phyloP scores from a whole-genome alignment of 2,797 vertebrate genomes.

The Pseudomugil tenellus region DNA sequence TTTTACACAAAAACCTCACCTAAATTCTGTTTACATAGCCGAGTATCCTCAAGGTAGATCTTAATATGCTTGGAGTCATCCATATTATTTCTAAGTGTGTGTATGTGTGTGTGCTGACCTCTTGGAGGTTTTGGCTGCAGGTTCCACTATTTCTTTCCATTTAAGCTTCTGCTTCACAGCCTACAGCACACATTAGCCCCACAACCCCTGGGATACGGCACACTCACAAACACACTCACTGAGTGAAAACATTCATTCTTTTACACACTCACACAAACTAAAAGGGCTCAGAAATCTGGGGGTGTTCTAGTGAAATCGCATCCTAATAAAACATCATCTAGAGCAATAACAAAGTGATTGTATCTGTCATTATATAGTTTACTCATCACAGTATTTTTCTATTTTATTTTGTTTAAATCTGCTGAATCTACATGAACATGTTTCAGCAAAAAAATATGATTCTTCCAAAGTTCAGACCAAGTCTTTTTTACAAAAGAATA shows the following conservation, averaged over 20 bases:
- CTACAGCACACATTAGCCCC: conserved; percentile 70
- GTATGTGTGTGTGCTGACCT: conserved; percentile 44
- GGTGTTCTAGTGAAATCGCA: conserved; percentile 18
- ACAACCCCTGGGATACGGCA: conserved; percentile 54
- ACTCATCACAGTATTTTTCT: neutral
- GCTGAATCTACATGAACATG: too few relatives aligned
- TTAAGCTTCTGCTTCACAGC: conserved; percentile 74
- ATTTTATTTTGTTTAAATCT: neutral
- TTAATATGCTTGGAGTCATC: neutral
- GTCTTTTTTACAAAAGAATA: too few relatives aligned
- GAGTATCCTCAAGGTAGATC: neutral
- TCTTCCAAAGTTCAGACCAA: too few relatives aligned
- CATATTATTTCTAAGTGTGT: neutral
- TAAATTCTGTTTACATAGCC: too few relatives aligned
- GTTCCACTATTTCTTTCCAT: conserved; percentile 57
- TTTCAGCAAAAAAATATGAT: too few relatives aligned
- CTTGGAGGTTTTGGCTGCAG: conserved; percentile 45
- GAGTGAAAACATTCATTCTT: conserved; percentile 4
- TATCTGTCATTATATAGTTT: neutral
- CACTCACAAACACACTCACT: conserved; percentile 19
- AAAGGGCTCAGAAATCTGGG: conserved; percentile 2
- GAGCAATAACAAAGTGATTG: conserved; percentile 6
- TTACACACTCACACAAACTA: neutral
- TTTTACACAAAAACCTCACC: neutral
- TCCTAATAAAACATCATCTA: too few relatives aligned